Evolutionary conservation across 2,113 vertebrate genomes (phyloP).

Genomic region (Atractosteus spatula): DNA sequence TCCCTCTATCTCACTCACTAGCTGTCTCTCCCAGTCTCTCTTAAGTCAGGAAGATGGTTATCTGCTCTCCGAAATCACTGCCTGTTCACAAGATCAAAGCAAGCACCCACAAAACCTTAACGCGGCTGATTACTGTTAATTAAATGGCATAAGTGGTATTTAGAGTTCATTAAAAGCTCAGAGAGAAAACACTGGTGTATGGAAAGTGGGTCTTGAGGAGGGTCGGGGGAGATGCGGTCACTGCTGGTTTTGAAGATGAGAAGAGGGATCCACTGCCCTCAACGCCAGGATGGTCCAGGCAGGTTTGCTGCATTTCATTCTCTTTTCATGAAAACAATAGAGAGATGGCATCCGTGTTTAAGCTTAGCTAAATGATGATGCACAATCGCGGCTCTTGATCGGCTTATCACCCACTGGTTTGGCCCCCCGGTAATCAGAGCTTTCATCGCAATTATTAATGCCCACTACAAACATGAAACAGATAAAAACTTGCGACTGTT

Average conservation of each 20-base stretch:
- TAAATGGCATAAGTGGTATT: slow-evolving; percentile 38
- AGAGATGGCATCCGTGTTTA: slow-evolving; percentile 28
- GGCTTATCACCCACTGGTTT: slow-evolving; percentile 58
- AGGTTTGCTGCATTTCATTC: slow-evolving; percentile 38
- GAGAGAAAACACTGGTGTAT: slow-evolving; percentile 9
- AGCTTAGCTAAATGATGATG: slow-evolving; percentile 21
- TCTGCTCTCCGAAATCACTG: slow-evolving; percentile 45
- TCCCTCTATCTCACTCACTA: slow-evolving; percentile 32
- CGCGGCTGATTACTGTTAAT: slow-evolving; percentile 43
- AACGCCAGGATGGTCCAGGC: slow-evolving; percentile 23
- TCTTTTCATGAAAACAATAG: slow-evolving; percentile 27
- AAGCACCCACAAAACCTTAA: slow-evolving; percentile 31
- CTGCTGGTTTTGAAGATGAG: slow-evolving; percentile 35
- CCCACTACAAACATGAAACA: slow-evolving; percentile 68
- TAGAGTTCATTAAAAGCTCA: slow-evolving; percentile 37
- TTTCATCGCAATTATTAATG: slow-evolving; percentile 58
- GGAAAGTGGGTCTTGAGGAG: slow-evolving; percentile 23
- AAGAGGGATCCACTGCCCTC: slow-evolving; percentile 23
- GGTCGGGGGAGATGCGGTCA: slow-evolving; percentile 5
- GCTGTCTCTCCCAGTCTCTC: slow-evolving; percentile 32
- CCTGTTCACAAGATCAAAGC: slow-evolving; percentile 49
- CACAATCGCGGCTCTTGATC: slow-evolving; percentile 53
- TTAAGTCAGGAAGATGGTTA: slow-evolving; percentile 45
- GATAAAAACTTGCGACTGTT: slow-evolving; percentile 68
- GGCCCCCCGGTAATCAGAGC: slow-evolving; percentile 53